Base-by-base conservation (phyloP, 2,797 vertebrate genomes). In the Sebastes steindachneri region DNA sequence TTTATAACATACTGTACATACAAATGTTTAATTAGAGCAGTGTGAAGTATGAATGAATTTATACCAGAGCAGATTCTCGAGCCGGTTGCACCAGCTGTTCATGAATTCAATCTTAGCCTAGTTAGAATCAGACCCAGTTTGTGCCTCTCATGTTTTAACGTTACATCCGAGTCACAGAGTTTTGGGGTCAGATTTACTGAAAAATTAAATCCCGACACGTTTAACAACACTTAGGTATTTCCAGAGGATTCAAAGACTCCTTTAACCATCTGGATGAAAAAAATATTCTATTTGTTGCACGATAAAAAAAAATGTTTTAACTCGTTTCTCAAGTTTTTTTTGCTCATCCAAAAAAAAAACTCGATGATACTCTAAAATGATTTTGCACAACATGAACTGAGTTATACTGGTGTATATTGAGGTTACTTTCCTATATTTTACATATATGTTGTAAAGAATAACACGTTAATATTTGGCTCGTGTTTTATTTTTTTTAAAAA, bases 21-120 rank as follows among this genome's bases (percentile, higher is more conserved):
- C 70, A 85, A 65, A 62, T 26, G 28, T 71, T 25, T 57, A 21
- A 21, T 51, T 12, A 71, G 14, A 79, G 82, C 66, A 83, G 87
- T 23, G 1, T 59, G 19, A 57, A 67, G 69, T 58, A 7, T 63
- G 45, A 70, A n/a, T 73, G 6, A 19, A 60, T 51, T 45, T 8
- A 57, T 64, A 66, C 57, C 41, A 25, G 58, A 59, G 33, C 53
- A 75, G 64, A 53, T 69, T 75, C 7, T 75, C 48, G 19, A 33
- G 37, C 15, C 3, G 3, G 64, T 35, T 67, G 75, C 74, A 83
- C 60, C 77, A 83, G 68, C 65, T 89, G 54, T 79, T 83, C 17
- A 64, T 68, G 9, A 62, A 73, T 71, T 71, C 21, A 62, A 3
- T 35, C 10, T 45, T 45, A 28, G 23, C 29, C 2, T 4, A 28